Evolutionary conservation across 2,113 vertebrate genomes (phyloP), one percentile per base, ranked within the genome.

Genomic region (Calyptomena viridis): DNA sequence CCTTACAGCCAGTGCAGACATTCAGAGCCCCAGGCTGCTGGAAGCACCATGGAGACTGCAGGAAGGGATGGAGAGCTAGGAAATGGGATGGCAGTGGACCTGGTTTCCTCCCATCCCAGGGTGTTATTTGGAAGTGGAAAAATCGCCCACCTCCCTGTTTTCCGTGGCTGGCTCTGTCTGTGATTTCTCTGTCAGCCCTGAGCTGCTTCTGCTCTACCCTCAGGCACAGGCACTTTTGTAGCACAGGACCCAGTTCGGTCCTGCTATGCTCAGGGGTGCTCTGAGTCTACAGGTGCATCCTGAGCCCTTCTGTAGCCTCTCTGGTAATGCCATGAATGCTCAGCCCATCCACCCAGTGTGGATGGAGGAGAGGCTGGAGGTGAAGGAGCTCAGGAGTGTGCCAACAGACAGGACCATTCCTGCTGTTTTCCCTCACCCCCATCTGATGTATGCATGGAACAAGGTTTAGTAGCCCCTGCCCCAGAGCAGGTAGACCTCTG

Each of bases 241-340:
- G 20, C 27, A 47, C 23, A 58, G 55, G 46, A 77, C 47, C n/a
- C 67, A 15, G 19, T 35, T 60, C 1, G 2, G 14, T 76, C 18
- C 28, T 0, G 0, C 39, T 0, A 0, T 60, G 31, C 39, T 74
- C 56, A 47, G 56, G 15, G 76, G 46, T 92, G 59, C 47, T 64
- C 71, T 40, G 69, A 74, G 12, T 69, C 58, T 69, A 49, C 40
- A 40, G 5, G 8, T 49, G 40, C 22, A 46, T 73, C 24, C 79
- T 2, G 6, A 90, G 22, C 25, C 31, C 55, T 49, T 47, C 37
- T 74, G 13, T 55, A 87, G 37, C 68, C n/a, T 58, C 55, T 73
- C 56, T 4, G 3, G 49, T 62, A 76, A 66, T 0, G 1, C 47
- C 0, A 1, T 1, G 4, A 79, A 68, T 12, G 7, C 23, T 81